Base-by-base conservation (phyloP, 2,113 vertebrate species). In the Periophthalmus modestus region DNA sequence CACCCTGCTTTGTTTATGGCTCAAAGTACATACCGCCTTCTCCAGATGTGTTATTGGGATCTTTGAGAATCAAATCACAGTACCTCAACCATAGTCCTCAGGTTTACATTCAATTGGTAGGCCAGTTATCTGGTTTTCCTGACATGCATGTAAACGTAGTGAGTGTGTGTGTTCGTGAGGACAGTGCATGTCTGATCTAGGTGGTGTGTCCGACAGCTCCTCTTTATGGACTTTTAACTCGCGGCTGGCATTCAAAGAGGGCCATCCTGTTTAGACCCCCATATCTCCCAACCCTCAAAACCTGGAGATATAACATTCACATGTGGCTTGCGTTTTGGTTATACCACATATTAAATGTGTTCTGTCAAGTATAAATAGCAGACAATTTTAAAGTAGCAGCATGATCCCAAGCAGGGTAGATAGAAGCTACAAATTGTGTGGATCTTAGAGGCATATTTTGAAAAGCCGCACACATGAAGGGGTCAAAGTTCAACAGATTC, bases 181-280 rank as follows among this genome's bases (percentile, higher is more conserved):
- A 28, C 28, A 28, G 28, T 28, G 3, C 28, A 28, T 3, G 2
- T 28, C 28, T 28, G 28, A 28, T 28, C 28, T 28, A 3, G 28
- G 1, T 2, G 28, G 83, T 78, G 69, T 77, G 72, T 48, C 34
- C 87, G 28, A 28, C 28, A 73, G 48, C 77, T 81, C 84, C 80
- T 83, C 81, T 88, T 92, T 90, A 86, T 85, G 82, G 87, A 78
- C 85, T 90, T 87, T 73, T 76, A 77, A 82, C 71, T 79, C 77
- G 84, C 24, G 57, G 72, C 48, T 74, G 88, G 89, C 82, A 87
- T 83, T 82, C 74, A 81, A 66, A 79, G 79, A 79, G 72, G 73
- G 89, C 88, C 86, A 87, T 76, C 62, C 68, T 68, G 84, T 86
- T 89, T 88, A 87, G 85, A 79, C 80, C 89, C 84, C 83, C 28